phyloP scores from a whole-genome alignment of 2,888 invertebrate genomes.

The Campoplex capitator region DNA sequence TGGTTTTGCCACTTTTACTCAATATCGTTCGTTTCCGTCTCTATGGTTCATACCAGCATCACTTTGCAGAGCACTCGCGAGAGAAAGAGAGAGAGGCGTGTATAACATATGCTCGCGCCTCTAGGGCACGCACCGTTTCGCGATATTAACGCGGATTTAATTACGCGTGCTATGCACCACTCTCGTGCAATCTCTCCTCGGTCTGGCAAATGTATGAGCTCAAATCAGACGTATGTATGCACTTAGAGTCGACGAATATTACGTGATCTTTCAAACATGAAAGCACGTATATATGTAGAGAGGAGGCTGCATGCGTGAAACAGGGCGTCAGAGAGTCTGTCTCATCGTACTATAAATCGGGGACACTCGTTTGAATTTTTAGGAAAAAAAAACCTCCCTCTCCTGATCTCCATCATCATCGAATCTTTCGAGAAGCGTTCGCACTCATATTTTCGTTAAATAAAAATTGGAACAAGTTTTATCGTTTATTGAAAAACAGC shows the following conservation, averaged over 20 bases:
- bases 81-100: background rate
- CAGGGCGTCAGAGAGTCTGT: conserved; percentile 53
- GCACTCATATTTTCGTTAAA: background rate
- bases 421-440: background rate
- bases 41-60: conserved; percentile 31
- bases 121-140: conserved; percentile 74
- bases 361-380: conserved; percentile 10
- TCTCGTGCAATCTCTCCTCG: conserved; percentile 61
- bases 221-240: conserved; percentile 34
- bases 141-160: conserved; percentile 79
- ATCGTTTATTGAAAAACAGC: background rate
- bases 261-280: conserved; percentile 34
- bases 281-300: background rate
- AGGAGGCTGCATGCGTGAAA: conserved; percentile 16
- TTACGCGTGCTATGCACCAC: conserved; percentile 74
- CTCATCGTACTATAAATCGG: conserved; percentile 37
- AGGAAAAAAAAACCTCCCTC: background rate
- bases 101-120: conserved; percentile 55
- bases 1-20: conserved; percentile 17
- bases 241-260: conserved; percentile 41
- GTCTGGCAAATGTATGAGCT: conserved; percentile 53
- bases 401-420: background rate
- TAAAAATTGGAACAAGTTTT: background rate
- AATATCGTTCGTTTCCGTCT: conserved; percentile 21
- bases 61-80: conserved; percentile 46